Evolutionary conservation across 2,888 invertebrate genomes (phyloP).

Genomic region (Philereme transversata): DNA sequence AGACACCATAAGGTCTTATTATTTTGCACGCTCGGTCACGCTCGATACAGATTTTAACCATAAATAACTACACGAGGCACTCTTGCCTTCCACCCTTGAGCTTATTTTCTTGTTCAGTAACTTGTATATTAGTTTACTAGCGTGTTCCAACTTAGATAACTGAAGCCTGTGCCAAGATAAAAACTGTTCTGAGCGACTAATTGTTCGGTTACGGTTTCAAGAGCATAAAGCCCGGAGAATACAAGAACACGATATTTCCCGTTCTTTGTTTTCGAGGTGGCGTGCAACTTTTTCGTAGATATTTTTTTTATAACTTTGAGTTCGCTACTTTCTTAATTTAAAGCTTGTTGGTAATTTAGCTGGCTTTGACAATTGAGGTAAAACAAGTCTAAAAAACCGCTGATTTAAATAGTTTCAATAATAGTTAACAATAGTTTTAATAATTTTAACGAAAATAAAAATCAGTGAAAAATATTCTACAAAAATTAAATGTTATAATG

Average conservation of each 20-base stretch:
- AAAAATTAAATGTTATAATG: no score
- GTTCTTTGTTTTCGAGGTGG: constrained; percentile 20
- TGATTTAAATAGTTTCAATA: no score
- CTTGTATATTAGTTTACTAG: not conserved
- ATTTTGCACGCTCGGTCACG: no score
- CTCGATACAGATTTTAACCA: no score
- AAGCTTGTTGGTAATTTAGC: no score
- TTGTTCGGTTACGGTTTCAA: constrained; percentile 19
- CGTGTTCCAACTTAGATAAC: not conserved
- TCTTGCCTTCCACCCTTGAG: not conserved
- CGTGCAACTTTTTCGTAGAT: not conserved
- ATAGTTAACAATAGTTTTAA: no score
- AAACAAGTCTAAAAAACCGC: no score
- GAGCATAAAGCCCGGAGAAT: constrained; percentile 14
- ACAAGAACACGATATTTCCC: constrained; percentile 15
- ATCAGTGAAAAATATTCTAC: no score
- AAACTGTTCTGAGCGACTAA: constrained; percentile 22
- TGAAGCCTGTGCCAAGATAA: constrained; percentile 2
- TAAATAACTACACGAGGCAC: no score
- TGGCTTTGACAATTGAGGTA: no score
- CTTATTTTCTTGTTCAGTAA: not conserved
- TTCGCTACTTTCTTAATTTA: not conserved
- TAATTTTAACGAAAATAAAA: no score
- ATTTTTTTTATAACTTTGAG: constrained; percentile 1
- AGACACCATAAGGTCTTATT: no score